Conservation (phyloP, 2,888 invertebrate genomes). For the Stenodema calcarata region DNA sequence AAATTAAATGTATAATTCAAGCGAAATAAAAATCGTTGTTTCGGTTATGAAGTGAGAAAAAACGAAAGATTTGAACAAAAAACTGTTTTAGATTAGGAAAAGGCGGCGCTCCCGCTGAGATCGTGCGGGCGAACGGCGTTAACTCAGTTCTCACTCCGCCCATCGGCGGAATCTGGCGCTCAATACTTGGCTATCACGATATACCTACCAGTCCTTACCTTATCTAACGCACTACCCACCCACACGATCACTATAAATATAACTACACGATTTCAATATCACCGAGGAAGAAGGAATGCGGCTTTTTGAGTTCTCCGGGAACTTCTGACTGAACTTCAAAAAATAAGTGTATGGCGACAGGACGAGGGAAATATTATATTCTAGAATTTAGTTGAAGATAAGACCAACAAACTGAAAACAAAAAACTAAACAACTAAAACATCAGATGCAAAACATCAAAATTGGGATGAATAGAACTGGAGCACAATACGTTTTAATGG, state of each 20-base stretch:
- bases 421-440: too few species aligned
- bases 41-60: neutral
- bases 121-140: neutral
- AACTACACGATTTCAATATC: neutral
- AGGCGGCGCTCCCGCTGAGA: slow-evolving; percentile 6
- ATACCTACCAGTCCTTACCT: neutral
- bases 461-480: too few species aligned
- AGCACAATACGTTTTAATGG: too few species aligned
- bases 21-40: neutral
- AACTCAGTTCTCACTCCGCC: slow-evolving; percentile 16
- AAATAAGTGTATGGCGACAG: too few species aligned
- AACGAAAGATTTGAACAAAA: neutral
- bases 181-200: neutral
- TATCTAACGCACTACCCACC: neutral
- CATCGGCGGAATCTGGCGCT: neutral
- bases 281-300: neutral
- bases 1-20: neutral
- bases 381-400: too few species aligned
- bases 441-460: too few species aligned
- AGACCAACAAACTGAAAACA: too few species aligned
- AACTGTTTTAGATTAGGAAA: neutral
- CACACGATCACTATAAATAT: neutral
- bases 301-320: neutral
- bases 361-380: too few species aligned
- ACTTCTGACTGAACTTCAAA: too few species aligned